Percentiles rank a stretch among this genome's conserved stretches.
phyloP scores from a whole-genome alignment of 1,140 invertebrate genomes.

The Caenorhabditis latens region DNA sequence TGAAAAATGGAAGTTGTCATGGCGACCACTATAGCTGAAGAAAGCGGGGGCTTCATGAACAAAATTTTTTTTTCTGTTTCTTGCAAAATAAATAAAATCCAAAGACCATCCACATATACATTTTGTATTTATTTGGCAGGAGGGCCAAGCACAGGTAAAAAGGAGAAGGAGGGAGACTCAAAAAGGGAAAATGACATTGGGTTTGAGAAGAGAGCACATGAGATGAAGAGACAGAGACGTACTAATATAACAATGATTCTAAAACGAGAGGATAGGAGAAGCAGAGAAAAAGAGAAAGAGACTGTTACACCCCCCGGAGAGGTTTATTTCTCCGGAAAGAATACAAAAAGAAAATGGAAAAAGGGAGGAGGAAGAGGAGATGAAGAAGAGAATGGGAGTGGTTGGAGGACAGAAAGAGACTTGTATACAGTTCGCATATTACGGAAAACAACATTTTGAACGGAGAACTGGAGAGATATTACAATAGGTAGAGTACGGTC shows the following conservation, averaged over 20 bases:
- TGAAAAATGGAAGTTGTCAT: constrained; percentile 7
- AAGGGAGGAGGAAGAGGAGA: not conserved
- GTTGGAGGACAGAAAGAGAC: not conserved
- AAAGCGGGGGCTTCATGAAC: not conserved
- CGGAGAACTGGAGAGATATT: not conserved
- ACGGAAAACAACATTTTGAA: not conserved
- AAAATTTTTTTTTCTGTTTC: constrained; percentile 12
- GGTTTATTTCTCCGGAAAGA: constrained; percentile 26
- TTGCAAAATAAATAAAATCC: not conserved
- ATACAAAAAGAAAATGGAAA: not conserved
- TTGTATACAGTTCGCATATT: not conserved
- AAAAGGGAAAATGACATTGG: constrained; percentile 43
- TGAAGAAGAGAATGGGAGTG: constrained; percentile 4
- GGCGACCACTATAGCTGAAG: not conserved
- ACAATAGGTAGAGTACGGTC: too few relatives aligned
- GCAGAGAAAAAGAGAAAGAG: not conserved
- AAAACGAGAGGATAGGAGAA: constrained; percentile 1
- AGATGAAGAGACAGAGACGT: constrained; percentile 15
- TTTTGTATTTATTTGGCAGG: constrained; percentile 45
- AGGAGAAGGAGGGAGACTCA: constrained; percentile 15
- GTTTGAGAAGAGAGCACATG: not conserved
- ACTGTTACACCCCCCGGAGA: constrained; percentile 2
- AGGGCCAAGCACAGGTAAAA: constrained; percentile 34
- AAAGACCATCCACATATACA: constrained; percentile 19
- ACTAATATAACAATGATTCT: constrained; percentile 44